Evolutionary conservation across 2,797 vertebrate genomes (phyloP).

Genomic region (Loriculus beryllinus): DNA sequence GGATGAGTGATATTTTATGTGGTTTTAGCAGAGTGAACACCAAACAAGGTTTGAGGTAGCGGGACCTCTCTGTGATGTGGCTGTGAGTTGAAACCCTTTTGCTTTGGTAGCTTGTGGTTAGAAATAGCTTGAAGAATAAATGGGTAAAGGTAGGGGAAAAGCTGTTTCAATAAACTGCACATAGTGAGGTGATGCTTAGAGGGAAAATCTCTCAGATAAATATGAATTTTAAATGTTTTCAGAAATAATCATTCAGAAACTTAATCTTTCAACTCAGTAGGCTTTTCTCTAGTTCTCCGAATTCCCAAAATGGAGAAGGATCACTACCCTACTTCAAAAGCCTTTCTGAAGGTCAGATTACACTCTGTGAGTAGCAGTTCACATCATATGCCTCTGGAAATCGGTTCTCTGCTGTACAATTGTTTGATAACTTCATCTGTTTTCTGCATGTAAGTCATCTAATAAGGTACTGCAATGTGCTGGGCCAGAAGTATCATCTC

Average conservation of each 20-base stretch:
- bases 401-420: background rate
- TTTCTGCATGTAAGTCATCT: background rate
- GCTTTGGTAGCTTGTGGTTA: conserved; percentile 49
- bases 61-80: conserved; percentile 77
- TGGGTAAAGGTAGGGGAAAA: background rate
- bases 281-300: background rate
- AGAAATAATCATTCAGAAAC: background rate
- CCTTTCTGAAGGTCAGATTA: background rate
- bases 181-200: background rate
- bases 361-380: background rate
- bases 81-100: conserved; percentile 55
- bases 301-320: background rate
- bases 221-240: background rate
- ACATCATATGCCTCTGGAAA: background rate
- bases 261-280: background rate
- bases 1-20: conserved; percentile 9
- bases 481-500: background rate
- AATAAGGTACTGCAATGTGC: background rate
- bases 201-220: background rate
- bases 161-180: background rate
- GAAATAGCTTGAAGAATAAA: conserved; percentile 20
- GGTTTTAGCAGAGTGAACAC: conserved; percentile 39
- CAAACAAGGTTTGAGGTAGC: conserved; percentile 70
- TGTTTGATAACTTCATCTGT: background rate
- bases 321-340: background rate